Conservation (phyloP, 2,113 vertebrate genomes). For the Donacobius atricapilla region DNA sequence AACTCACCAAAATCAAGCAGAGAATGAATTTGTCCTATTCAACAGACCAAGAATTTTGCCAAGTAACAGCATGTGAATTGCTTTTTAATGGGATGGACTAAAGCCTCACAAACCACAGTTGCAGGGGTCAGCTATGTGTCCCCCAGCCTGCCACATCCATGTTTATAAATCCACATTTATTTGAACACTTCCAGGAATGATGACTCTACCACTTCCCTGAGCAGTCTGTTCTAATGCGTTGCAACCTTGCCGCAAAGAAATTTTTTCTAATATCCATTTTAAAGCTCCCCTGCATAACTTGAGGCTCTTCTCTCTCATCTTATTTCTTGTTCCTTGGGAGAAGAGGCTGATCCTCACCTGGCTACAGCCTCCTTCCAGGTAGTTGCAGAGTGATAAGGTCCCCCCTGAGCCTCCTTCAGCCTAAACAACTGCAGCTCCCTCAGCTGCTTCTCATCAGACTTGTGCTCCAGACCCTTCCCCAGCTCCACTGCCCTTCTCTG, state of each 20-base stretch:
- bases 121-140: not conserved
- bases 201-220: not conserved
- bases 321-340: not conserved
- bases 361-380: not conserved
- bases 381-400: not conserved
- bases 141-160: fast-evolving
- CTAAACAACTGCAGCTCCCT: not conserved
- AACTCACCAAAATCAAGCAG: not conserved
- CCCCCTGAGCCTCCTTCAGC: not conserved
- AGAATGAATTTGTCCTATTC: not conserved
- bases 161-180: not conserved
- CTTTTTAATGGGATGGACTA: not conserved
- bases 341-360: not conserved
- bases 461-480: not conserved
- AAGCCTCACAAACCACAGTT: not conserved
- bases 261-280: not conserved
- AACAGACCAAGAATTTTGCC: not conserved
- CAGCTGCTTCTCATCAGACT: not conserved
- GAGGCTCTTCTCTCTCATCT: not conserved
- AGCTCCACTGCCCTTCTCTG: not conserved
- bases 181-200: not conserved
- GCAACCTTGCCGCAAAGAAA: not conserved
- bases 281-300: not conserved
- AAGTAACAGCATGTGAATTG: not conserved
- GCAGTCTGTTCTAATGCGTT: not conserved